Evolutionary conservation across 2,797 vertebrate species (phyloP), one percentile per base, ranked within the genome.

Genomic region (Lutjanus campechanus): DNA sequence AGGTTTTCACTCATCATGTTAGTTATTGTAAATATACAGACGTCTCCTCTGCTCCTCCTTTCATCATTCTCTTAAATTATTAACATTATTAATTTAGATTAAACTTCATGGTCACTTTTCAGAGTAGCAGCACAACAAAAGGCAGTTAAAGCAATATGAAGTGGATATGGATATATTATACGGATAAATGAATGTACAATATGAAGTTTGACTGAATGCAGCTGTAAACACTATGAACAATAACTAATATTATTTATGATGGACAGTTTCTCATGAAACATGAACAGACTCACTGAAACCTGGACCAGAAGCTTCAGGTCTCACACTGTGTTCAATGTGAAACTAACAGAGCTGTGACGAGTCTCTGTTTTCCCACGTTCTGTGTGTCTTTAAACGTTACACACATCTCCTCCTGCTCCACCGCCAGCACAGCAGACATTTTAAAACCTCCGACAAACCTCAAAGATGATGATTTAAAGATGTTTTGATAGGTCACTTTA

Each of bases 381-480:
- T 41, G 8, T 19, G 15, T 29, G 29, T 17, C 29, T 19, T 36
- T 40, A 59, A 59, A 36, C 16, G 10, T 36, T 5, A 56, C 22
- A 15, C 13, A 54, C 54, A 16, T 25, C 11, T 51, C 50, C 95
- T 96, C 8, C 13, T 36, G 25, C 25, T 58, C 95, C 95, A 87
- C 91, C 89, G 91, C 93, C 95, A 93, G 86, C 90, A 92, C 95
- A 65, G 54, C 75, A 93, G 92, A 77, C 95, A 43, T 22, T 54
- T 71, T 65, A 73, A 91, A 95, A 92, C 89, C 91, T 92, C 89
- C 92, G 75, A 94, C 92, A 95, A 95, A 97, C 96, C 97, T 97
- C 97, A 97, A 22, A 71, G 95, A 96, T 11, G 64, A 88, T 75
- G 80, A 88, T 94, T 95, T 96, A 93, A 95, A 94, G 11, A 79